Evolutionary conservation across 2,113 vertebrate genomes (phyloP).

Genomic region (Calyptomena viridis): DNA sequence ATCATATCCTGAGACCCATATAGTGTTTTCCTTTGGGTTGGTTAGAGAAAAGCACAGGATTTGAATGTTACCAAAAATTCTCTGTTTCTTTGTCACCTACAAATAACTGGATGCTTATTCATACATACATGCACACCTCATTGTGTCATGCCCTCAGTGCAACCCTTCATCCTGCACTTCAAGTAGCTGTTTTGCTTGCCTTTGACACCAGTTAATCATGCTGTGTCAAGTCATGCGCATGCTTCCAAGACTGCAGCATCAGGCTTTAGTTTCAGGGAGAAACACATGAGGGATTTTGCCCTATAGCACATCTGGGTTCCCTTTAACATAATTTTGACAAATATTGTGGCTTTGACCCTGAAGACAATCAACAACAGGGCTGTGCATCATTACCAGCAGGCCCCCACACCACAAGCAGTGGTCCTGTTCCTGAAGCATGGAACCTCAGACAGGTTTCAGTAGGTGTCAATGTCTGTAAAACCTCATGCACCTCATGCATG

Average conservation of each 20-base stretch:
- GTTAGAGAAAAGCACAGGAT: neutral
- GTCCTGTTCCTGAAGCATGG: neutral
- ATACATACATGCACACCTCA: neutral
- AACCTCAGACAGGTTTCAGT: neutral
- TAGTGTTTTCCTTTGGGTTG: neutral
- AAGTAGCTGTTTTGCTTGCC: neutral
- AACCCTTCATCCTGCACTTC: neutral
- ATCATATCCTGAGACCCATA: neutral
- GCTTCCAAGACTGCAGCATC: neutral
- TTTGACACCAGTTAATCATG: neutral
- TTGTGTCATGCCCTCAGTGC: neutral
- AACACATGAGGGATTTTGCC: neutral
- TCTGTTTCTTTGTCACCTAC: neutral
- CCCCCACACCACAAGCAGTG: neutral
- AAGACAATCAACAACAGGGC: neutral
- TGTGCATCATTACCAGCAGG: neutral
- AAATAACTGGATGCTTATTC: neutral
- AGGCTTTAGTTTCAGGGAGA: neutral
- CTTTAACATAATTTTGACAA: neutral
- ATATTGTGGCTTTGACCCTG: neutral
- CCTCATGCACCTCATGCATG: neutral
- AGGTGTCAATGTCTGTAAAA: neutral
- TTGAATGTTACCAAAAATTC: neutral
- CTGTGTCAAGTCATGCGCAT: fast-evolving
- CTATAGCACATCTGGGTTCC: neutral